Evolutionary conservation across 2,888 invertebrate genomes (phyloP).

Genomic region (Polyommatus iphigenia): DNA sequence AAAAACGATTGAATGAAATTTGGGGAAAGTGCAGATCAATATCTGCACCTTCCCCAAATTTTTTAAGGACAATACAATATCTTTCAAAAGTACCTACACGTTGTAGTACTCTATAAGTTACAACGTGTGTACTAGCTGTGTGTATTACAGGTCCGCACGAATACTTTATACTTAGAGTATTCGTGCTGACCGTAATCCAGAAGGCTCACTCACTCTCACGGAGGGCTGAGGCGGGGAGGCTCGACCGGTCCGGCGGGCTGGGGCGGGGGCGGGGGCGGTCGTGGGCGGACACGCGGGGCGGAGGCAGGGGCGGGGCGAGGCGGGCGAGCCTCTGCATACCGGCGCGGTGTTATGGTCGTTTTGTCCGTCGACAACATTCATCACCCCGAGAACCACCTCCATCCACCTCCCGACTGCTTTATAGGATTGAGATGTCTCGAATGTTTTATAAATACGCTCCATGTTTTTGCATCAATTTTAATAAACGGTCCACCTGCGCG

Average conservation of each 20-base stretch:
- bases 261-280: background rate
- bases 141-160: no score
- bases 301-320: background rate
- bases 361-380: background rate
- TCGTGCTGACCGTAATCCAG: background rate
- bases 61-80: no score
- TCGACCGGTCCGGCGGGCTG: slow-evolving; percentile 5
- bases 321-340: background rate
- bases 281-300: background rate
- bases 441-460: background rate
- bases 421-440: slow-evolving; percentile 1
- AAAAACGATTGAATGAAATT: no score
- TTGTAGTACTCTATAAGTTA: no score
- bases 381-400: background rate
- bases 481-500: background rate
- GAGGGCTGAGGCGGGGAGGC: background rate
- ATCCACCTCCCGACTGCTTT: background rate
- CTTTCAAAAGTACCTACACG: no score
- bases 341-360: background rate
- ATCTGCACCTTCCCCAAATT: no score
- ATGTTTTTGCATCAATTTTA: background rate
- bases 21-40: no score
- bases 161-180: background rate
- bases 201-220: background rate
- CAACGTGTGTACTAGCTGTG: no score